These are phyloP conservation scores for Glomeris marginata DNA, from an alignment of 2,888 invertebrate species.

Conservation along the genomic window DNA sequence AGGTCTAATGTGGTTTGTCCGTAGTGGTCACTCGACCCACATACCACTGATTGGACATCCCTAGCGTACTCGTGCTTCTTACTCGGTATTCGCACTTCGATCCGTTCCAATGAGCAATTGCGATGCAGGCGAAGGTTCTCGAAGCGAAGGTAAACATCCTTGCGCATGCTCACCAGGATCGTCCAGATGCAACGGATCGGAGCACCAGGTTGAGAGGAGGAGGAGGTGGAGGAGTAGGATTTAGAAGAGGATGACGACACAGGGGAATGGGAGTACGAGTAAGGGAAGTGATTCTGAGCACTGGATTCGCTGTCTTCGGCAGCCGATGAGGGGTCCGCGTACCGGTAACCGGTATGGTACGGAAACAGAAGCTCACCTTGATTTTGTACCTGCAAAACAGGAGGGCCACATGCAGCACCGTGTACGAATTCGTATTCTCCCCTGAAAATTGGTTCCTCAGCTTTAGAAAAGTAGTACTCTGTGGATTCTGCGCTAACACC, in stretches of 20 bases:
- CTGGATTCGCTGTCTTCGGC: background rate
- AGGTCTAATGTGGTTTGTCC: conserved; percentile 43
- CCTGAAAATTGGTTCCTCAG: conserved; percentile 48
- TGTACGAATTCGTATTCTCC: conserved; percentile 80
- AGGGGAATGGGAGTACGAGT: too few species aligned
- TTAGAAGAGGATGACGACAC: conserved; percentile 38
- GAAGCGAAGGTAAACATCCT: conserved; percentile 74
- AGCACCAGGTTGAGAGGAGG: conserved; percentile 26
- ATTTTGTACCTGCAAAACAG: conserved; percentile 12
- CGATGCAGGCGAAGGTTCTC: conserved; percentile 32
- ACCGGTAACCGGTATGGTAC: background rate
- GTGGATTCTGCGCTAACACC: conserved; percentile 73
- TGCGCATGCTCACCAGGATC: conserved; percentile 39
- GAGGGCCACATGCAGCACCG: conserved; percentile 34
- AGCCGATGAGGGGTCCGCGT: background rate
- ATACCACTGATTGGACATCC: conserved; percentile 4
- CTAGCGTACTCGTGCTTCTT: conserved; percentile 10
- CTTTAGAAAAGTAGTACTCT: conserved; percentile 52
- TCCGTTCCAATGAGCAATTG: conserved; percentile 13
- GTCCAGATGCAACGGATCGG: conserved; percentile 59
- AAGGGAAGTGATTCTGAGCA: background rate
- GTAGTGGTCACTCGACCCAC: conserved; percentile 1
- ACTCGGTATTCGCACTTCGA: conserved; percentile 11
- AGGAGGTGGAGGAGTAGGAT: conserved; percentile 36
- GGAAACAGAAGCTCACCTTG: conserved; percentile 15